phyloP scores from a whole-genome alignment of 1,140 invertebrate species.

The Drosophila lacertosa region DNA sequence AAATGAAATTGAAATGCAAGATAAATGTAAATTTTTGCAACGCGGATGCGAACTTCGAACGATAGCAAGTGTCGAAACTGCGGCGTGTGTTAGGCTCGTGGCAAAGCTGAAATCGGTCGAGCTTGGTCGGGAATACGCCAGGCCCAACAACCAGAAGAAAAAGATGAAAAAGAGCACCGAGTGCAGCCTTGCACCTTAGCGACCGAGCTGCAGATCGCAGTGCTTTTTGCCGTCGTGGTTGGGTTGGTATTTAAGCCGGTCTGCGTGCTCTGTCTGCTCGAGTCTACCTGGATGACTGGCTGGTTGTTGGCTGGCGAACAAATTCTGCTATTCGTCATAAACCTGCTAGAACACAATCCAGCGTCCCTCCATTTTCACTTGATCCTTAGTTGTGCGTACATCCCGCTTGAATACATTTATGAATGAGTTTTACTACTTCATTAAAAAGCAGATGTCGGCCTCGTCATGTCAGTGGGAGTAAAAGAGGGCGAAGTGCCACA shows the following conservation, averaged over 20 bases:
- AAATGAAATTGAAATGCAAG: conserved; percentile 80
- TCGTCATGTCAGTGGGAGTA: conserved; percentile 48
- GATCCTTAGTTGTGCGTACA: conserved; percentile 51
- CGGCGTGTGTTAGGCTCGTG: conserved; percentile 83
- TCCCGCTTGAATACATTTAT: conserved; percentile 77
- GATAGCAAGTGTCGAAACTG: conserved; percentile 70
- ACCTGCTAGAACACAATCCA: conserved; percentile 53
- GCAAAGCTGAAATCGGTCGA: conserved; percentile 58
- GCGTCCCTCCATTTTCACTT: conserved; percentile 55
- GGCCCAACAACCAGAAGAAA: conserved; percentile 16
- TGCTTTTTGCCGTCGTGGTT: conserved; percentile 10
- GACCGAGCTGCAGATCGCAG: conserved; percentile 31
- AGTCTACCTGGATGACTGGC: conserved; percentile 39
- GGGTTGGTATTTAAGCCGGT: conserved; percentile 25
- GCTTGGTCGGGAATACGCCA: conserved; percentile 19
- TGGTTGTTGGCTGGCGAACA: conserved; percentile 14
- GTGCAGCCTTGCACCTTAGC: conserved; percentile 34
- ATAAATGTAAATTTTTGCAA: conserved; percentile 80
- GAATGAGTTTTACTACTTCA: conserved; percentile 84
- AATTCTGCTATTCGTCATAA: conserved; percentile 76
- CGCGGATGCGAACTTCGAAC: conserved; percentile 55
- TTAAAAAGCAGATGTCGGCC: conserved; percentile 67
- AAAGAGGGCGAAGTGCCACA: conserved; percentile 28
- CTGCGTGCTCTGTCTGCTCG: conserved; percentile 23
- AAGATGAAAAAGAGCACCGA: conserved; percentile 2